Percentiles rank a stretch among this genome's conserved stretches.
These are phyloP conservation scores for Halcyon chelicuti DNA, from an alignment of 2,797 vertebrate species.

Conservation along the genomic window DNA sequence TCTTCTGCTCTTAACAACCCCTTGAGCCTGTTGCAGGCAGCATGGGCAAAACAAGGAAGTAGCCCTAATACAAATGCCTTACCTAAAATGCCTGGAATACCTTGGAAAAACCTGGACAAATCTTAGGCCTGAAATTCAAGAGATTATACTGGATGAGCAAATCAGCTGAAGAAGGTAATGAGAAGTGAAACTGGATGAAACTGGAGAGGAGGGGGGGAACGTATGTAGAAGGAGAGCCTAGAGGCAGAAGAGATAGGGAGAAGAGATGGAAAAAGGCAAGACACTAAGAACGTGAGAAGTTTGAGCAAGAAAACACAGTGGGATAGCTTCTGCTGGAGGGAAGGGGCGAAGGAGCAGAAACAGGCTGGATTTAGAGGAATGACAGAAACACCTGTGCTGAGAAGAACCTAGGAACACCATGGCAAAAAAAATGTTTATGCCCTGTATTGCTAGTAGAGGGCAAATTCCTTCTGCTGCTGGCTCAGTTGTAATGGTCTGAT, in stretches of 20 bases:
- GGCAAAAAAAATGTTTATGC: neutral
- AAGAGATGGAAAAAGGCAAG: neutral
- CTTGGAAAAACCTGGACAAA: neutral
- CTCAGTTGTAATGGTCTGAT: neutral
- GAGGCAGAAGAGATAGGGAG: neutral
- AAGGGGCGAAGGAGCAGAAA: neutral
- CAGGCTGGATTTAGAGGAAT: neutral
- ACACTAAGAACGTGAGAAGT: neutral
- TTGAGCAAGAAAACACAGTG: neutral
- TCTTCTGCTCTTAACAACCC: neutral
- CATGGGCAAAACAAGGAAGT: neutral
- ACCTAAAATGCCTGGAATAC: neutral
- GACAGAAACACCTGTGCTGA: neutral
- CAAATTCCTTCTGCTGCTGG: neutral
- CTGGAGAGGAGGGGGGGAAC: neutral
- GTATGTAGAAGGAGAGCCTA: neutral
- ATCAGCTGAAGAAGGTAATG: neutral
- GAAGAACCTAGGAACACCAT: neutral
- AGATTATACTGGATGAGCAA: neutral
- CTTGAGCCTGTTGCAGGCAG: neutral
- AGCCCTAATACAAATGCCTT: neutral
- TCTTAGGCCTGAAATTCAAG: neutral
- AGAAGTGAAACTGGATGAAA: neutral
- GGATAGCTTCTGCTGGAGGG: neutral
- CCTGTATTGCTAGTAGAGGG: neutral